Percentiles rank a stretch among this genome's conserved stretches.
phyloP scores from a whole-genome alignment of 1,140 invertebrate genomes.

The Drosophila subpulchrella region DNA sequence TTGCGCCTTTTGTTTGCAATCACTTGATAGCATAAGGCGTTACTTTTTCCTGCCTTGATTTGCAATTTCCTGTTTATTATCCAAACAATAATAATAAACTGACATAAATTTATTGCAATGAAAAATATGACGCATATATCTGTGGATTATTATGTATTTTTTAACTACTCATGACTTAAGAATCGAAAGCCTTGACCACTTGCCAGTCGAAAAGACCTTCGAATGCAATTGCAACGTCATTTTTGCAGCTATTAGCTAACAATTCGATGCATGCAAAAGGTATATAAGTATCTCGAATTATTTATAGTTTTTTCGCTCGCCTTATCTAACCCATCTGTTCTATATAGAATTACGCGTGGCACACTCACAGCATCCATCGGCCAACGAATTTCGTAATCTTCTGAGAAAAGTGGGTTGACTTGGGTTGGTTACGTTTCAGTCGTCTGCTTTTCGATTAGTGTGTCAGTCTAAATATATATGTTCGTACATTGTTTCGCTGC shows the following conservation, averaged over 20 bases:
- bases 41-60: constrained; percentile 21
- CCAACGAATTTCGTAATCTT: constrained; percentile 63
- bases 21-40: constrained; percentile 8
- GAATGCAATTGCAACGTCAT: constrained; percentile 56
- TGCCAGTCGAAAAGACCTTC: constrained; percentile 55
- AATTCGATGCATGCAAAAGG: constrained; percentile 26
- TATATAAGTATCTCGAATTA: constrained; percentile 22
- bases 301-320: constrained; percentile 37
- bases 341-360: constrained; percentile 70
- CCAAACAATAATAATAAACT: constrained; percentile 25
- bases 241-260: constrained; percentile 66
- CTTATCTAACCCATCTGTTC: constrained; percentile 39
- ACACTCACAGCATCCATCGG: constrained; percentile 30
- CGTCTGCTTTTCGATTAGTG: constrained; percentile 58
- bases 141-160: constrained; percentile 16
- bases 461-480: constrained; percentile 71
- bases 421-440: constrained; percentile 7
- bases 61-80: constrained; percentile 39
- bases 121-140: constrained; percentile 1
- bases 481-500: constrained; percentile 55
- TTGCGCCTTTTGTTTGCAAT: not conserved
- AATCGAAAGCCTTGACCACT: constrained; percentile 61
- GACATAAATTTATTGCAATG: constrained; percentile 1
- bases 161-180: not conserved
- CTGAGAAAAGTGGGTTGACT: constrained; percentile 36